Evolutionary conservation across 2,888 invertebrate species (phyloP).

Genomic region (Philereme transversata): DNA sequence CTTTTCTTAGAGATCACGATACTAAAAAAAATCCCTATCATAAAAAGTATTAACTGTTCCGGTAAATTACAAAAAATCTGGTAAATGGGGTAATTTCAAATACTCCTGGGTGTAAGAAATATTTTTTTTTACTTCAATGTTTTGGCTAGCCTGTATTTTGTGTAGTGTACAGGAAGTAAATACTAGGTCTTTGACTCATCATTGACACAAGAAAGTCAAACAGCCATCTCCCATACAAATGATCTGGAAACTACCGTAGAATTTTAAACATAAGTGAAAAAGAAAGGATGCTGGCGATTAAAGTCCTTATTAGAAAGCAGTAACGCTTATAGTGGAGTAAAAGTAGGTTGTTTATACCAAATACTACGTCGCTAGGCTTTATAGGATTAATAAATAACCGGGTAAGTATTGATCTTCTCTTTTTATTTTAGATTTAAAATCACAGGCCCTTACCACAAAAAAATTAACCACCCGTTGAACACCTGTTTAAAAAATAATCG

Average conservation of each 20-base stretch:
- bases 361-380: constrained; percentile 23
- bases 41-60: too few relatives aligned
- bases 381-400: constrained; percentile 22
- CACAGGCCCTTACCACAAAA: too few relatives aligned
- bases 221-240: constrained; percentile 37
- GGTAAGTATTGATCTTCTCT: constrained; percentile 7
- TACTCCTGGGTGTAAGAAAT: too few relatives aligned
- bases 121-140: too few relatives aligned
- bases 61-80: too few relatives aligned
- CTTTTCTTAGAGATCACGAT: too few relatives aligned
- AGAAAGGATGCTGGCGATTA: constrained; percentile 29
- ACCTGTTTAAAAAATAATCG: too few relatives aligned
- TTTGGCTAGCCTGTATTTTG: too few relatives aligned
- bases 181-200: constrained; percentile 26
- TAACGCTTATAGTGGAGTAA: constrained; percentile 17
- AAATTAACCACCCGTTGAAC: too few relatives aligned
- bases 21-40: too few relatives aligned
- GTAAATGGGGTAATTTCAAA: too few relatives aligned
- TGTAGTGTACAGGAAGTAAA: constrained; percentile 27
- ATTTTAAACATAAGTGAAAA: constrained; percentile 29
- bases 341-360: constrained; percentile 26
- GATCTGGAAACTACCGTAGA: constrained; percentile 30
- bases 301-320: constrained; percentile 38
- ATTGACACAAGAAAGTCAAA: constrained; percentile 27
- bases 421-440: too few relatives aligned